A percentile compares a stretch with the other conserved stretches of the same genome.
Evolutionary conservation across 2,113 vertebrate genomes (phyloP).

Genomic region (Ciconia stormi): DNA sequence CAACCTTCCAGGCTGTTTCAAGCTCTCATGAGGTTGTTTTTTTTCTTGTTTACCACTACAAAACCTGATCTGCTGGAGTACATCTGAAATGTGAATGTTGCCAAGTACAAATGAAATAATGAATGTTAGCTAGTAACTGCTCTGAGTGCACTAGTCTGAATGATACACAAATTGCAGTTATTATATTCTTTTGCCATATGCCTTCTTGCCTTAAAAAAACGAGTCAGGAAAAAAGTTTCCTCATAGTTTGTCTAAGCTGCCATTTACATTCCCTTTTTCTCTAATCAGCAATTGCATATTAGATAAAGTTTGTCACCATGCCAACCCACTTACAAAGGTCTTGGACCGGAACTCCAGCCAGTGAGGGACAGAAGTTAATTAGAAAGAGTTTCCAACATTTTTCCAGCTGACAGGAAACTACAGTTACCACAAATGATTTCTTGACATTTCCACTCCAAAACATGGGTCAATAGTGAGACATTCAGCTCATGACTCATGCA

Average conservation of each 20-base stretch:
- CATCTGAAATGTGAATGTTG: not conserved
- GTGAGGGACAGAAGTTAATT: constrained; percentile 13
- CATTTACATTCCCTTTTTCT: not conserved
- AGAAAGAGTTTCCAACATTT: constrained; percentile 45
- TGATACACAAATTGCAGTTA: not conserved
- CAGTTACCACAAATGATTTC: constrained; percentile 14
- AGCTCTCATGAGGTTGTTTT: not conserved
- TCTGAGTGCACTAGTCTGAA: not conserved
- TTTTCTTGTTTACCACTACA: not conserved
- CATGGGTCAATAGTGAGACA: not conserved
- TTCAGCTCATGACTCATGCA: constrained; percentile 20
- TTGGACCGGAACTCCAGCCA: constrained; percentile 13
- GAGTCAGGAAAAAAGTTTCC: not conserved
- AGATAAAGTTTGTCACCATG: not conserved
- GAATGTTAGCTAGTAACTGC: not conserved
- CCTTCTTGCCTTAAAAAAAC: not conserved
- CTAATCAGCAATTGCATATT: not conserved
- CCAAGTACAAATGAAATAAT: not conserved
- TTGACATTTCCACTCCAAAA: not conserved
- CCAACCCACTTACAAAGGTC: not conserved
- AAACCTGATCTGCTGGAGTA: not conserved
- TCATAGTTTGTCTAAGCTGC: not conserved
- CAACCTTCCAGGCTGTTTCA: not conserved
- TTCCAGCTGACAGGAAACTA: constrained; percentile 52
- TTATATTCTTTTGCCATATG: not conserved